These are phyloP conservation scores for Eurystomus gularis DNA, from an alignment of 2,113 vertebrate species.

Conservation along the genomic window DNA sequence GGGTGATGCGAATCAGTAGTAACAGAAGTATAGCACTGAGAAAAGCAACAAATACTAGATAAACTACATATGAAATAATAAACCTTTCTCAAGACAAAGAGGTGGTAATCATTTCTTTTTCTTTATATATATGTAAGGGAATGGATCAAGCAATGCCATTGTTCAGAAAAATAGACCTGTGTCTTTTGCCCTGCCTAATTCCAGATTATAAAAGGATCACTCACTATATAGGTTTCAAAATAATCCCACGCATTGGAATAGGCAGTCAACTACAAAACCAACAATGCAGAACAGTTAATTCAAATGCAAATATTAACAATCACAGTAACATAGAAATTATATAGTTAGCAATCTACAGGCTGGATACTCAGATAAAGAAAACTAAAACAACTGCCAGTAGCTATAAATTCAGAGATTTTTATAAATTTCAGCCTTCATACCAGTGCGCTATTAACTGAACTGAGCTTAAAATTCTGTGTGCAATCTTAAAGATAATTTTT, in stretches of 20 bases:
- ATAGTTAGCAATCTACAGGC: background rate
- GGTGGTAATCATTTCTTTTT: background rate
- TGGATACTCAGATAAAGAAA: background rate
- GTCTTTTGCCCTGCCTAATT: background rate
- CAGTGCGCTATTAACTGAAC: background rate
- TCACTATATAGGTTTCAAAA: background rate
- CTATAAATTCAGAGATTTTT: background rate
- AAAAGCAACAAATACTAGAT: background rate
- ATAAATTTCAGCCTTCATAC: background rate
- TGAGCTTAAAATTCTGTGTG: slow-evolving; percentile 34
- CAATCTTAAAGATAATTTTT: slow-evolving; percentile 43
- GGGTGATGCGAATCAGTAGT: background rate
- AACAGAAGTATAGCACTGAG: background rate
- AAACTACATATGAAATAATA: background rate
- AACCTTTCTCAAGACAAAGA: background rate
- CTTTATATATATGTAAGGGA: background rate
- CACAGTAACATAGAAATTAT: background rate
- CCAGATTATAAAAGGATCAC: background rate
- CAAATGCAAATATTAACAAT: background rate
- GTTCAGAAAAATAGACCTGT: background rate
- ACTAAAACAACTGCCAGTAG: background rate
- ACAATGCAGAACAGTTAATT: background rate
- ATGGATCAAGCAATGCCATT: background rate
- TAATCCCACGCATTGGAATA: background rate
- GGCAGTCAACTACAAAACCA: background rate